Evolutionary conservation across 2,797 vertebrate genomes (phyloP), one percentile per base, ranked within the genome.

Genomic region (Ctenopoma kingsleyae): DNA sequence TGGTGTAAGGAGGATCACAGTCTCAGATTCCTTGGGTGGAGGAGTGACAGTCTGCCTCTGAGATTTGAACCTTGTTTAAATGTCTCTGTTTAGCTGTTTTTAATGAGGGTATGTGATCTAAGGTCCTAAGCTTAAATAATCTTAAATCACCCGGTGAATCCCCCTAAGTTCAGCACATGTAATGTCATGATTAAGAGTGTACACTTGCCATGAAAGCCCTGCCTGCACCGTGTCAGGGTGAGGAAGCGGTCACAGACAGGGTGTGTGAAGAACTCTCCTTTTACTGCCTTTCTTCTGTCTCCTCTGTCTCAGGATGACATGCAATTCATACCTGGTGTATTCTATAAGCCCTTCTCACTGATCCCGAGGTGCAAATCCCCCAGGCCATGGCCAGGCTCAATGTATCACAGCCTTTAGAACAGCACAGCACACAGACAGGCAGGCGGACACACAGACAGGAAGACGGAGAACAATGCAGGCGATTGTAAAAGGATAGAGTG

Each of bases 301-400:
- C 81, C 91, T 91, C 80, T 81, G 89, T 90, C 88, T 92, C 85
- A 71, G 82, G 89, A 83, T 91, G 89, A 91, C 90, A 91, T 89
- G 89, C 87, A 89, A 92, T 87, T 91, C 91, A 90, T 92, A 93
- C 92, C 89, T 92, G 89, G 80, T 85, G 89, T 88, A 89, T 91
- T 90, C 87, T 89, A 72, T 88, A 88, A 90, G 83, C 94, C 83
- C 91, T 91, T 93, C 89, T 87, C 90, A 94, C 93, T 95, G 94
- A 94, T 96, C 94, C 93, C 89, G 85, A 93, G 92, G 94, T 92
- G 90, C 90, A 93, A 86, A 88, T 92, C 88, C 83, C 80, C 91
- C 92, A 91, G 95, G 94, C 94, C 92, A 92, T 87, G 72, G 84
- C 52, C 90, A 77, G 81, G 90, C 90, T 90, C 86, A 82, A 48